phyloP scores from a whole-genome alignment of 2,888 invertebrate genomes.

The Latrodectus hesperus region DNA sequence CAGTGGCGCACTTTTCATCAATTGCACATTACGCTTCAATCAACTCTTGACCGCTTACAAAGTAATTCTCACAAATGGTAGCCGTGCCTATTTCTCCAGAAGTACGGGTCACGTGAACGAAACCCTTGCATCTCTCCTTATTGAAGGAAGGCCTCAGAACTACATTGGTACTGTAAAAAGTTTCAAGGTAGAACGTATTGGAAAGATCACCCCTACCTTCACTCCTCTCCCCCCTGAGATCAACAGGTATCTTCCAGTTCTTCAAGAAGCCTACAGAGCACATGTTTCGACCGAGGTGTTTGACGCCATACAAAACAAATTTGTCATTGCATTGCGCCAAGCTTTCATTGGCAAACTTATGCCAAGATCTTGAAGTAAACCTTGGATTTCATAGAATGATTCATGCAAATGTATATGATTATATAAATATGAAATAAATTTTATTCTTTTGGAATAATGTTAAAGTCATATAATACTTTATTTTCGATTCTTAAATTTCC shows the following conservation, averaged over 20 bases:
- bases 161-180: constrained; percentile 25
- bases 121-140: constrained; percentile 19
- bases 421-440: too few relatives aligned
- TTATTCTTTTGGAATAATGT: too few relatives aligned
- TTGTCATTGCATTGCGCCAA: constrained; percentile 18
- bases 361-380: constrained; percentile 36
- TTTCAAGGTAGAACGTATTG: constrained; percentile 26
- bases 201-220: constrained; percentile 33
- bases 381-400: too few relatives aligned
- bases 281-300: constrained; percentile 35
- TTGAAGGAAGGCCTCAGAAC: constrained; percentile 26
- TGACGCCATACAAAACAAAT: constrained; percentile 16
- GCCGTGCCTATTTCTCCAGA: background rate
- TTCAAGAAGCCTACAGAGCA: constrained; percentile 32
- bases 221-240: constrained; percentile 16
- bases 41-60: constrained; percentile 18
- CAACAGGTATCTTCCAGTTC: constrained; percentile 19
- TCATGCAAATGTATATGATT: too few relatives aligned
- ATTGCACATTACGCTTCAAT: constrained; percentile 45
- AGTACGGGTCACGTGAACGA: constrained; percentile 17
- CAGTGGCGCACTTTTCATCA: constrained; percentile 41
- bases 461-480: too few relatives aligned
- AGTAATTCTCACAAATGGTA: constrained; percentile 32
- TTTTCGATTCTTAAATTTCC: too few relatives aligned
- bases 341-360: constrained; percentile 36